phyloP scores from a whole-genome alignment of 2,888 invertebrate genomes.

The Mycalesis mineus region DNA sequence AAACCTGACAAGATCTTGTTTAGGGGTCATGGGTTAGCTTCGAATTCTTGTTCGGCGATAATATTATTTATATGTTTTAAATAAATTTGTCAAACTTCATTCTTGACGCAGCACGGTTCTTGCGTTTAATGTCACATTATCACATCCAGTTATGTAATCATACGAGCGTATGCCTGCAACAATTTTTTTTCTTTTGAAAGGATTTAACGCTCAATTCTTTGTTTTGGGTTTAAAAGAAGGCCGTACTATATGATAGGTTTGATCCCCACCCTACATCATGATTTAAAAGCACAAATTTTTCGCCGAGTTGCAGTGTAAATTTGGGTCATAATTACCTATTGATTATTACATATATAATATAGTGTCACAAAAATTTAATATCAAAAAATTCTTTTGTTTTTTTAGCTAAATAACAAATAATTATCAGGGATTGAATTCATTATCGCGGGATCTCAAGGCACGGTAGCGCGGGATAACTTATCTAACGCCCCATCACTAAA shows the following conservation, averaged over 20 bases:
- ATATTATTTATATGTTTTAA: constrained; percentile 16
- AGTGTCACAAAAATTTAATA: no score
- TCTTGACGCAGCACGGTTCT: background rate
- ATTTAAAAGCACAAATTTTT: no score
- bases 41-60: constrained; percentile 5
- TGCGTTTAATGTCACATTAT: background rate
- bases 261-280: no score
- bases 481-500: constrained; percentile 64
- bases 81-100: background rate
- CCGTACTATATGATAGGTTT: no score
- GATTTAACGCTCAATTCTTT: no score
- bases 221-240: no score
- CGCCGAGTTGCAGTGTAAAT: no score
- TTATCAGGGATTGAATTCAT: constrained; percentile 38
- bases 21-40: constrained; percentile 17
- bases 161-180: no score
- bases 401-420: constrained; percentile 40
- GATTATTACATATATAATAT: no score
- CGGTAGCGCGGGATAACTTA: constrained; percentile 63
- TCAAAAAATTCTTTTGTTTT: background rate
- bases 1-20: constrained; percentile 10
- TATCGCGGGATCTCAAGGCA: constrained; percentile 54
- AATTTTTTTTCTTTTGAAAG: no score
- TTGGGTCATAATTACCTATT: no score
- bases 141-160: no score